Evolutionary conservation across 2,888 invertebrate species (phyloP), one percentile per base, ranked within the genome.

Genomic region (Chesias legatella): DNA sequence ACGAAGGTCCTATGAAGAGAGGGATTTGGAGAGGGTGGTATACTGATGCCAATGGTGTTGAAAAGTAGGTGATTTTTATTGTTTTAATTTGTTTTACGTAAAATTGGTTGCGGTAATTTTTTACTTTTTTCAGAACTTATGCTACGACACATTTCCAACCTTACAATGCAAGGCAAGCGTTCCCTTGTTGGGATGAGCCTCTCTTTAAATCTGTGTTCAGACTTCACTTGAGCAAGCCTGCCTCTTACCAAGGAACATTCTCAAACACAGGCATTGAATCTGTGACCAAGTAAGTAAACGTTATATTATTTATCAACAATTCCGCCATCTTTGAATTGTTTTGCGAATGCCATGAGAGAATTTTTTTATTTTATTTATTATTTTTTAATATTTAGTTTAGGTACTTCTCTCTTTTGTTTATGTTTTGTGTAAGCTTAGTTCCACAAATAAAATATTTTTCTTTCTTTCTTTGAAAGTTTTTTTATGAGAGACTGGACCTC

Each of bases 161-260:
- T 0, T 93, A 92, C 21, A 92, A 93, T 59, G 95, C 95, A 0
- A 88, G 95, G 45, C 91, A 92, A 62, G 95, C 94, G 0, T 96
- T 96, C 60, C 96, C 96, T 0, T 96, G 95, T 67, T 95, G 95
- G 77, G 96, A 97, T 61, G 95, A 96, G 53, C 96, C 96, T 0
- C 88, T 91, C 0, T 93, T 93, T 64, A 95, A 96, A 70, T 92
- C 96, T 0, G 91, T 85, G 4, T 96, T 95, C 56, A 89, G 81
- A 5, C 79, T 97, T 4, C 91, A 90, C 51, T 81, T 96, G 32
- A 89, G 90, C 0, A 90, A 90, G 40, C 89, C 91, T 3, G 49
- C 56, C 0, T 72, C 72, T 11, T 90, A 90, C 66, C 68, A 67
- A 3, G 72, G 69, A 0, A 83, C 88, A 0, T 81, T 90, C 44